phyloP scores from a whole-genome alignment of 2,888 invertebrate species.

The Platycnemis pennipes region DNA sequence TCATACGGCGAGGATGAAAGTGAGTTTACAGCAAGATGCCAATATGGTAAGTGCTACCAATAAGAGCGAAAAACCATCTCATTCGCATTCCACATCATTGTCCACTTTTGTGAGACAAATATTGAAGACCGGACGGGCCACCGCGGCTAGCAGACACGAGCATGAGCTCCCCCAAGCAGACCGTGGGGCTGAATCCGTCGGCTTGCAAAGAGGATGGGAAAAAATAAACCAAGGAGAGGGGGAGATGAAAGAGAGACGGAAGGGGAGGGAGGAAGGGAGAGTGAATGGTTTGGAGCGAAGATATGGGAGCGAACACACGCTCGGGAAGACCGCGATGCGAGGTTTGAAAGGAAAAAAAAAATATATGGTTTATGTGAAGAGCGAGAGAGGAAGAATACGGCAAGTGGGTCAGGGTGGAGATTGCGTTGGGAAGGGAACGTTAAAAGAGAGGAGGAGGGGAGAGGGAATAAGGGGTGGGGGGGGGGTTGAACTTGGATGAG shows the following conservation, averaged over 20 bases:
- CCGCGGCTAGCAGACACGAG: not conserved
- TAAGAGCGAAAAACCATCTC: not conserved
- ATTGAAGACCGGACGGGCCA: not conserved
- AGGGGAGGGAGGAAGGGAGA: conserved; percentile 69
- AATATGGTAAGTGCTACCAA: no score
- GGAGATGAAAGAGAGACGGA: not conserved
- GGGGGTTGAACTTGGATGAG: not conserved
- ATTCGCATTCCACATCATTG: not conserved
- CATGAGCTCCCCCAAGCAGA: not conserved
- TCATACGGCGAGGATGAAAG: no score
- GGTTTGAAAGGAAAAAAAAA: conserved; percentile 70
- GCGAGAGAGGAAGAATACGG: not conserved
- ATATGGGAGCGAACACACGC: conserved; percentile 58
- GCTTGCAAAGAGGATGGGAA: conserved; percentile 76
- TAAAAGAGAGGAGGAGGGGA: not conserved
- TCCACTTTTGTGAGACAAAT: not conserved
- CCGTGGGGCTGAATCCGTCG: conserved; percentile 74
- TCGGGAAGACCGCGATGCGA: conserved; percentile 68
- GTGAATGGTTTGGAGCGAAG: conserved; percentile 43
- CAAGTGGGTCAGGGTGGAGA: conserved; percentile 12
- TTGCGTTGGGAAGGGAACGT: not conserved
- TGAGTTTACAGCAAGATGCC: not conserved
- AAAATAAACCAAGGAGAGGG: conserved; percentile 71
- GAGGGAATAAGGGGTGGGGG: not conserved
- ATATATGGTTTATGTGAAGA: conserved; percentile 71